Evolutionary conservation across 2,888 invertebrate genomes (phyloP).

Genomic region (Dioctria rufipes): DNA sequence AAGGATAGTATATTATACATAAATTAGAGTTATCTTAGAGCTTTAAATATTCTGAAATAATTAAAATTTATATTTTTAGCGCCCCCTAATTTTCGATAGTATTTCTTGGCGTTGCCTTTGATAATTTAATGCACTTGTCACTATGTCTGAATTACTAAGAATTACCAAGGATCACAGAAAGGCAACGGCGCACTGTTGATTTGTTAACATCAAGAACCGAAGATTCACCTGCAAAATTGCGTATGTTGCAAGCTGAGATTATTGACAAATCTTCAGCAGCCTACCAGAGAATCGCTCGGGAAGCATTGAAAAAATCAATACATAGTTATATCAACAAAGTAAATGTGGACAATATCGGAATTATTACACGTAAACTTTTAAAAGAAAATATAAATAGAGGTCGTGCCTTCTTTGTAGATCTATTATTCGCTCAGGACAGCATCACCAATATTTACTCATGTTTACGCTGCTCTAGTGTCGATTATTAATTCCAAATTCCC

Average conservation of each 20-base stretch:
- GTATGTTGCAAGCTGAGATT: conserved; percentile 96
- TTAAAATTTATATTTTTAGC: too few species aligned
- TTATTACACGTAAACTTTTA: conserved; percentile 91
- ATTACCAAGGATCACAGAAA: conserved; percentile 65
- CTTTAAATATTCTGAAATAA: too few species aligned
- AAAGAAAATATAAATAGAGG: conserved; percentile 97
- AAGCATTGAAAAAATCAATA: conserved; percentile 97
- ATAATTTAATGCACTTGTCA: too few species aligned
- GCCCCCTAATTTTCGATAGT: too few species aligned
- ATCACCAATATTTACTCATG: conserved; percentile 97
- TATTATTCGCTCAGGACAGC: conserved; percentile 97
- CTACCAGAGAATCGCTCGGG: conserved; percentile 98
- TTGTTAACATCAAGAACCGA: conserved; percentile 88
- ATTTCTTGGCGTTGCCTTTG: too few species aligned
- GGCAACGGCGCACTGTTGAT: conserved; percentile 73
- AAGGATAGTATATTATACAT: too few species aligned
- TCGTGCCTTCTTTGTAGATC: conserved; percentile 91
- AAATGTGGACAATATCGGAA: conserved; percentile 93
- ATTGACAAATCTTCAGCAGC: conserved; percentile 95
- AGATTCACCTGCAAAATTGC: conserved; percentile 95
- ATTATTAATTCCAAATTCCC: conserved; percentile 98
- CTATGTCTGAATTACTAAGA: too few species aligned
- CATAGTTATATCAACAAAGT: conserved; percentile 99
- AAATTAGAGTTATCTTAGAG: too few species aligned
- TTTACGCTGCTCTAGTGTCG: conserved; percentile 95